Base-by-base conservation (phyloP, 1,140 invertebrate genomes). In the Thaumatotibia leucotreta region DNA sequence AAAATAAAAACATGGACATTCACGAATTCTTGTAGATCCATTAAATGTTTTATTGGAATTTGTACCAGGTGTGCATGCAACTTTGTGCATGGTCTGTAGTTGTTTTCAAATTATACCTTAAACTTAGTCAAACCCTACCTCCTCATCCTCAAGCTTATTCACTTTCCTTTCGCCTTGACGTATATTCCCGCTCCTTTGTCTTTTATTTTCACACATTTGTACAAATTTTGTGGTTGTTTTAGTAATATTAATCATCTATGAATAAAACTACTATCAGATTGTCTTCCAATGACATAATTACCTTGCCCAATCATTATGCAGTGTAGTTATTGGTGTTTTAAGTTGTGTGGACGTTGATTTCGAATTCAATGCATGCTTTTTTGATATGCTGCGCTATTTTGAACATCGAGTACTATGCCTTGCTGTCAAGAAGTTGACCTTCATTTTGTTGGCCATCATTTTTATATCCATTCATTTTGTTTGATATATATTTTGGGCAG, bases 341-440 rank as follows among this genome's bases (percentile, higher is more conserved):
- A 82, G 69, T 74, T 75, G 65, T 82, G 69, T 77, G 50, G 35
- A 76, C 69, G 58, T 73, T 79, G 67, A 75, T 73, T 84, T 78
- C 68, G 75, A 84, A 83, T 76, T 78, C 52, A 58, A 82, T 87
- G 87, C 84, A 90, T 91, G 88, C 87, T 90, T 89, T 74, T 87
- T 79, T 84, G 76, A 87, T 88, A 80, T 84, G 89, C 86, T 90
- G 81, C 84, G 88, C 87, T 91, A 83, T 82, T 90, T 80, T 81
- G 65, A 86, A 81, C 75, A 86, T 86, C 84, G 83, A 91, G 84
- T 91, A 91, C 78, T 92, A 88, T 92, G 91, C 89, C 91, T 92
- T 92, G 94, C 94, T 95, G 94, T 96, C 95, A 95, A 96, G 95
- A 96, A 96, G 95, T 96, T 96, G 95, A 96, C 95, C 95, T 95